A percentile compares a stretch with the other conserved stretches of the same genome.
Evolutionary conservation across 2,113 vertebrate genomes (phyloP).

Genomic region (Suncus etruscus): DNA sequence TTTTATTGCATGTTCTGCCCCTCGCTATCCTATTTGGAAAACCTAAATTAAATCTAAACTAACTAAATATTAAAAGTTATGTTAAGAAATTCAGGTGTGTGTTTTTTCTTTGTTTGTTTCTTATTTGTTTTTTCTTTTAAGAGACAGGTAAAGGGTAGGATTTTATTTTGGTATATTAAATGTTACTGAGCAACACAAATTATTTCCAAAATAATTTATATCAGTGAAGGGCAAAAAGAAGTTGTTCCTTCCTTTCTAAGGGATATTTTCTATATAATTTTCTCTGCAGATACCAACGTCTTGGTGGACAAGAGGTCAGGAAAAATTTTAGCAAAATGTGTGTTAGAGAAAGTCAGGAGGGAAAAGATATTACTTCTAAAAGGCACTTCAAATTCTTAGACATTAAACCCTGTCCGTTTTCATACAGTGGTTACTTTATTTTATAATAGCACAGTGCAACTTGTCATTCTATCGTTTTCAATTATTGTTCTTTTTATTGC

Average conservation of each 20-base stretch:
- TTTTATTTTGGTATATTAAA: conserved; percentile 78
- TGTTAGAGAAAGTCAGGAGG: conserved; percentile 61
- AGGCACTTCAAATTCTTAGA: conserved; percentile 59
- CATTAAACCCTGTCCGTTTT: conserved; percentile 44
- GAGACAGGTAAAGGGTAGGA: conserved; percentile 48
- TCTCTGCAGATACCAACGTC: conserved; percentile 59
- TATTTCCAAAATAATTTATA: conserved; percentile 81
- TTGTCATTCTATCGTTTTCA: conserved; percentile 67
- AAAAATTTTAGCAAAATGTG: conserved; percentile 70
- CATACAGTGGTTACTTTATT: conserved; percentile 25
- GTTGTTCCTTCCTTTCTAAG: conserved; percentile 69
- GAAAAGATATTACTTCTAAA: conserved; percentile 58
- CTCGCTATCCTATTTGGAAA: conserved; percentile 54
- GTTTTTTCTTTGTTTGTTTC: conserved; percentile 25
- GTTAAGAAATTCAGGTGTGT: conserved; percentile 77
- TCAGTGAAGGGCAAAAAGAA: conserved; percentile 74
- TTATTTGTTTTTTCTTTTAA: conserved; percentile 59
- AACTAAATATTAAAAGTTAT: conserved; percentile 66
- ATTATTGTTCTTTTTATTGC: conserved; percentile 77
- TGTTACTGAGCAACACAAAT: conserved; percentile 60
- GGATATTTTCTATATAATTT: conserved; percentile 72
- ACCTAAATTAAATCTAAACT: conserved; percentile 74
- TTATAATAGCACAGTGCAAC: conserved; percentile 47
- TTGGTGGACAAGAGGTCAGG: conserved; percentile 61
- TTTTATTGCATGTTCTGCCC: conserved; percentile 52